These are phyloP conservation scores for Alaudala cheleensis DNA, from an alignment of 2,113 vertebrate species.

Conservation along the genomic window DNA sequence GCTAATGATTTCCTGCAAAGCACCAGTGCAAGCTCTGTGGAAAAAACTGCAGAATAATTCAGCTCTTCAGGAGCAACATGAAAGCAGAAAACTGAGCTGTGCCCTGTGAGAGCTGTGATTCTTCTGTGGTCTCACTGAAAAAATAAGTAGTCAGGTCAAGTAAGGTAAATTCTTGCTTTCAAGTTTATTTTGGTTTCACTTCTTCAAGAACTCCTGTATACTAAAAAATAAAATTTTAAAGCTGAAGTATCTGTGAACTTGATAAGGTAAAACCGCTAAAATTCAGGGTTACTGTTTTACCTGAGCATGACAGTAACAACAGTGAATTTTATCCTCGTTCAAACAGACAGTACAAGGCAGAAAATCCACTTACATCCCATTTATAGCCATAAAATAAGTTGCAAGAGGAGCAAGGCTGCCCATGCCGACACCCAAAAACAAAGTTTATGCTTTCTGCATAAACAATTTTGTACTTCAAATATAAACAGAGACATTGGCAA, in stretches of 20 bases:
- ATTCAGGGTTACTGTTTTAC: not conserved
- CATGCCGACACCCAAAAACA: not conserved
- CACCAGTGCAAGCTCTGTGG: not conserved
- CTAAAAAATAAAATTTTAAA: not conserved
- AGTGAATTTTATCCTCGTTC: not conserved
- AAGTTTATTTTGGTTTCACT: not conserved
- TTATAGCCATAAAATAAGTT: not conserved
- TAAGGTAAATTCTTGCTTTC: not conserved
- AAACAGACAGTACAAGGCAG: not conserved
- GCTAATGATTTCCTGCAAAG: conserved; percentile 24
- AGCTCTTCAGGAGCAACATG: conserved; percentile 29
- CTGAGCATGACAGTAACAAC: not conserved
- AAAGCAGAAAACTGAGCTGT: conserved; percentile 42
- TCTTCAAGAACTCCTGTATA: not conserved
- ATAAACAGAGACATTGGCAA: not conserved
- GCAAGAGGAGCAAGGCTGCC: not conserved
- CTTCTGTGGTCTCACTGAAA: not conserved
- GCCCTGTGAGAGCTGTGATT: not conserved
- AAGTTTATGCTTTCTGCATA: not conserved
- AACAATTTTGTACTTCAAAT: not conserved
- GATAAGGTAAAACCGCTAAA: not conserved
- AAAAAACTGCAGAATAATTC: conserved; percentile 37
- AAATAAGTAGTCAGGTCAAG: not conserved
- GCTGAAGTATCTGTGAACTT: not conserved
- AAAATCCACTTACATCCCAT: conserved; percentile 10